These are phyloP conservation scores for Prunella himalayana DNA, from an alignment of 2,113 vertebrate species.

Conservation along the genomic window DNA sequence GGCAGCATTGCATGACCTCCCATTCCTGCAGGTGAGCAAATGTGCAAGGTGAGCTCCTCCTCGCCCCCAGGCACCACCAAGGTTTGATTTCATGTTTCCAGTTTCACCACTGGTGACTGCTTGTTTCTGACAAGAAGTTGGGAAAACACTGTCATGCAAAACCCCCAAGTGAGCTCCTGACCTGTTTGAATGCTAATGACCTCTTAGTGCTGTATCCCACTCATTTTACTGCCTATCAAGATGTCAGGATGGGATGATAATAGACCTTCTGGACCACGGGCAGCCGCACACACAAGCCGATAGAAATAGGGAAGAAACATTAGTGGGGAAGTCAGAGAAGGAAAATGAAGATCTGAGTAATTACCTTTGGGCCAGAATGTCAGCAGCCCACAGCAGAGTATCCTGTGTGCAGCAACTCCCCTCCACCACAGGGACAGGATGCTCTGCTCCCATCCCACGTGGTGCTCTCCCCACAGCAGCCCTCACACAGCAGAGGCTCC, in stretches of 20 bases:
- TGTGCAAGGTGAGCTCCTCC: neutral
- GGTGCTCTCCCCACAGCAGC: neutral
- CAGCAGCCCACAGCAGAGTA: neutral
- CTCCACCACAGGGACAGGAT: neutral
- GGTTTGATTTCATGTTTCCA: neutral
- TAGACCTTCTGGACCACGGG: neutral
- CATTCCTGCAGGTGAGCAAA: neutral
- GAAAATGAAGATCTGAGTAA: neutral
- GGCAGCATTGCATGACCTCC: neutral
- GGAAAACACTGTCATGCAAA: constrained; percentile 12
- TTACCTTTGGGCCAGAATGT: neutral
- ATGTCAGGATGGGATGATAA: neutral
- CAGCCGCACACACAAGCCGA: neutral
- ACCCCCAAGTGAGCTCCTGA: neutral
- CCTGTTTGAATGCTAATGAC: constrained; percentile 21
- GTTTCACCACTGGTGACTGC: neutral
- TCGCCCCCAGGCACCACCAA: neutral
- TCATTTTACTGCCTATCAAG: neutral
- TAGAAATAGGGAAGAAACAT: neutral
- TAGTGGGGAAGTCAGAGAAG: neutral
- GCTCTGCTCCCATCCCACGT: neutral
- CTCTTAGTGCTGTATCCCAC: neutral
- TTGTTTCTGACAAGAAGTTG: constrained; percentile 7
- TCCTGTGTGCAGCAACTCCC: neutral
- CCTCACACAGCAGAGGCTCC: neutral